Evolutionary conservation across 2,797 vertebrate species (phyloP).

Genomic region (Acomys russatus): DNA sequence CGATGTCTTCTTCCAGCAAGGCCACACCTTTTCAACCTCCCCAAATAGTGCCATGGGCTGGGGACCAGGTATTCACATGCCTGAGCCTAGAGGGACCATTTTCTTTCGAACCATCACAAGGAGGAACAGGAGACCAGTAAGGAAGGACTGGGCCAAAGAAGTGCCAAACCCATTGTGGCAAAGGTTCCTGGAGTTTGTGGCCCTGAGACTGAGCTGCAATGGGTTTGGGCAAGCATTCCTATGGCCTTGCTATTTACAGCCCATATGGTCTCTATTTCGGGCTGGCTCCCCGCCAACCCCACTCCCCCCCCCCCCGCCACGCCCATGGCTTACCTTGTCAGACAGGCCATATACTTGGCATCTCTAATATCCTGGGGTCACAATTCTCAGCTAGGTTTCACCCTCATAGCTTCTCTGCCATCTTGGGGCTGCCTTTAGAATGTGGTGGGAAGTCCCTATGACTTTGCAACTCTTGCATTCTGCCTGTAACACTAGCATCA

Average conservation of each 20-base stretch:
- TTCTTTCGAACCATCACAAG: neutral
- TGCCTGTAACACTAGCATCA: neutral
- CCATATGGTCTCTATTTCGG: neutral
- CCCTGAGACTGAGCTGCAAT: too few species aligned
- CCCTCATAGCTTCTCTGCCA: neutral
- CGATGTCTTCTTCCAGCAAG: neutral
- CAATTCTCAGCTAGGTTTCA: neutral
- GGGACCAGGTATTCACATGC: neutral
- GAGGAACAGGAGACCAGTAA: neutral
- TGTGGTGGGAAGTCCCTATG: neutral
- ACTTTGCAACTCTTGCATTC: neutral
- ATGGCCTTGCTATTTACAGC: neutral
- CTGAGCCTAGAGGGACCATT: neutral
- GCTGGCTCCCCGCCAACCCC: neutral
- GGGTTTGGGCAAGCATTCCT: neutral
- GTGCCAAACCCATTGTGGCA: neutral
- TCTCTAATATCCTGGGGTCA: neutral
- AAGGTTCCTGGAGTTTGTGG: neutral
- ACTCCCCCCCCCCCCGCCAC: too few species aligned
- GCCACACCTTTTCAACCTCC: neutral
- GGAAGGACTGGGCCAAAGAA: neutral
- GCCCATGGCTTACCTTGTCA: neutral
- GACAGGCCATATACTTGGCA: too few species aligned
- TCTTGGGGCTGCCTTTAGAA: neutral
- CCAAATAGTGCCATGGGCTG: neutral